Base-by-base conservation (phyloP, 2,888 invertebrate species). In the Villa cingulata region DNA sequence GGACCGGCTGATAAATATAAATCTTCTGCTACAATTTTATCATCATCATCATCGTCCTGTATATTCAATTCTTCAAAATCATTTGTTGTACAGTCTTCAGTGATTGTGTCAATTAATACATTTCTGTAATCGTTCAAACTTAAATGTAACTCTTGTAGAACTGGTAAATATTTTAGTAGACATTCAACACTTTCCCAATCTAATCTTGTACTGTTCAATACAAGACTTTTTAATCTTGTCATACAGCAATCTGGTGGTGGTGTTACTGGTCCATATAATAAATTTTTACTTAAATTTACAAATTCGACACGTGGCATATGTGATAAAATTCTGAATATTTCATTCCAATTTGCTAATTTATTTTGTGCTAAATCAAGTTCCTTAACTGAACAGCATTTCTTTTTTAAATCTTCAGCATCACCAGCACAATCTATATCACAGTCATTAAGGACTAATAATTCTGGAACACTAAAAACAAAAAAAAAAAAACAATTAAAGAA, bases 301-400 rank as follows among this genome's bases (percentile, higher is more conserved):
- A 94, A 92, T 61, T 86, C 83, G 53, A 95, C 80, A 56, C 83
- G 78, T 27, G 92, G 92, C 76, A 91, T 87, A 63, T 87, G 83
- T 62, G 83, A 79, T 53, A 95, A 69, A 59, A 95, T 86, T 51
- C 81, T 82, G 64, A 91, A 85, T 20, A 95, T 88, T 76, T 95
- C 91, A 57, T 79, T 76, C 91, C 94, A 92, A 61, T 86, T 81
- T 51, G 81, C 79, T 19, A 95, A 76, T 64, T 86, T 84, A 69
- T 96, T 96, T 65, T 92, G 88, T 37, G 94, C 91, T 58, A 96
- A 75, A 67, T 96, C 95, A 56, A 95, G 75, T 68, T 95, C 95
- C 57, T 87, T 83, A n/a, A 95, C 92, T 58, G 85, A 82, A 45
- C 83, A 81, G 65, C 89, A 91, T 65, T 87, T 87, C 57, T 82